Percentiles rank a stretch among this genome's conserved stretches.
Evolutionary conservation across 2,888 invertebrate genomes (phyloP).

Genomic region (Chrysotoxum bicinctum): DNA sequence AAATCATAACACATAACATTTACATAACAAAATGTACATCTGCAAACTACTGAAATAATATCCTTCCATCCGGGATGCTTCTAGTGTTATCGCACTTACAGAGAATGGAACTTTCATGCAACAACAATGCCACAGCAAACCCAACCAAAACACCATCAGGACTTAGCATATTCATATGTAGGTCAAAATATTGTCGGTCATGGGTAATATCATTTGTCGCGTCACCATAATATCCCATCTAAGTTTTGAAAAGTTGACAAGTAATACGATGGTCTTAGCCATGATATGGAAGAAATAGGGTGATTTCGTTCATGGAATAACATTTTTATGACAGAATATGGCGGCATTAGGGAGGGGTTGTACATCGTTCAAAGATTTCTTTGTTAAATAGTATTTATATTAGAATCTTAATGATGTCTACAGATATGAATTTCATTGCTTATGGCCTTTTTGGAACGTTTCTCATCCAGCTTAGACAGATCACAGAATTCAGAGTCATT

Average conservation of each 20-base stretch:
- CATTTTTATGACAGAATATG: conserved; percentile 8
- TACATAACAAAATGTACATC: conserved; percentile 36
- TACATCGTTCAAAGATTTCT: not conserved
- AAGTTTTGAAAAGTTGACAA: conserved; percentile 31
- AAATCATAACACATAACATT: conserved; percentile 31
- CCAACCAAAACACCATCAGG: conserved; percentile 1
- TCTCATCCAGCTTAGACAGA: not conserved
- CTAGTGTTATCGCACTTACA: conserved; percentile 17
- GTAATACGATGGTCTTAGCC: conserved; percentile 5
- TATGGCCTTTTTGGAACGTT: not conserved
- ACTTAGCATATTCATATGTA: conserved; percentile 28
- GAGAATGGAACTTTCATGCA: not conserved
- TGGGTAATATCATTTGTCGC: conserved; percentile 39
- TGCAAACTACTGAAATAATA: conserved; percentile 35
- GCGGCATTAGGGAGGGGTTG: not conserved
- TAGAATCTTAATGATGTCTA: conserved; percentile 12
- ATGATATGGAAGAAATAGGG: conserved; percentile 15
- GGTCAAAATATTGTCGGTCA: conserved; percentile 40
- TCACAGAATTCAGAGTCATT: not conserved
- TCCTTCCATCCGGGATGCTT: conserved; percentile 26
- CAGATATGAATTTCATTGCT: conserved; percentile 7
- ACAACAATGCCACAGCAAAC: not conserved
- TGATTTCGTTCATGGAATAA: conserved; percentile 20
- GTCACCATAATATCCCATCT: conserved; percentile 28
- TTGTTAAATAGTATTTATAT: conserved; percentile 3